Percentiles rank a stretch among this genome's conserved stretches.
Evolutionary conservation across 1,140 invertebrate species (phyloP).

Genomic region (Propsilocerus akamusi): DNA sequence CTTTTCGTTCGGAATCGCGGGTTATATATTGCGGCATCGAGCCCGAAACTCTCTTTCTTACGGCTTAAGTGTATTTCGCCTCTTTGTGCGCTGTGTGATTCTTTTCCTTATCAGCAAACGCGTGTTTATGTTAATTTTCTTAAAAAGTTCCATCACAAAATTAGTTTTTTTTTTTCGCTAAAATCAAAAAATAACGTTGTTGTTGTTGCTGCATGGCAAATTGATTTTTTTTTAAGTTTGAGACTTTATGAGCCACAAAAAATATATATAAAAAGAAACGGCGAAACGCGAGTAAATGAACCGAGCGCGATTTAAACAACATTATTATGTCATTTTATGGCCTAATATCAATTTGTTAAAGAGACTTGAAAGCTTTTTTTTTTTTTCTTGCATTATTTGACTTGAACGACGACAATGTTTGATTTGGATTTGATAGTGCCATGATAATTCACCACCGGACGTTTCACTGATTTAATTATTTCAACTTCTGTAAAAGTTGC

Average conservation of each 20-base stretch:
- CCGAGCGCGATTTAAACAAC: background rate
- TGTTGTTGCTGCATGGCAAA: too few relatives aligned
- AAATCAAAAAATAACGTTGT: background rate
- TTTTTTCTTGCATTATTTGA: too few relatives aligned
- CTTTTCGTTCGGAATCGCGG: too few relatives aligned
- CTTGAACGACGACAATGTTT: too few relatives aligned
- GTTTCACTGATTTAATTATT: too few relatives aligned
- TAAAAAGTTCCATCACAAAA: background rate
- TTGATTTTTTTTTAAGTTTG: too few relatives aligned
- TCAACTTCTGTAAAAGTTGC: too few relatives aligned
- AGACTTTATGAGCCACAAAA: too few relatives aligned
- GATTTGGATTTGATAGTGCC: too few relatives aligned
- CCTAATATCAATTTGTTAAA: slow-evolving; percentile 4
- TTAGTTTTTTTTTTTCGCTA: background rate
- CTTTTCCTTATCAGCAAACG: slow-evolving; percentile 2
- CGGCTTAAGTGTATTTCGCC: background rate
- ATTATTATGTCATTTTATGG: slow-evolving; percentile 4
- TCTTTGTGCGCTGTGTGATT: background rate
- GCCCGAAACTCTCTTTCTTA: background rate
- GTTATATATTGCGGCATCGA: too few relatives aligned
- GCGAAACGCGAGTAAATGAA: background rate
- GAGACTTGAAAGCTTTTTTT: too few relatives aligned
- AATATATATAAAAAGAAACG: background rate
- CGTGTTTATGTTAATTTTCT: slow-evolving; percentile 1
- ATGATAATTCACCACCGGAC: too few relatives aligned